These are phyloP conservation scores for Lepidocolaptes lacrymiger DNA, from an alignment of 2,797 vertebrate genomes.

Conservation along the genomic window DNA sequence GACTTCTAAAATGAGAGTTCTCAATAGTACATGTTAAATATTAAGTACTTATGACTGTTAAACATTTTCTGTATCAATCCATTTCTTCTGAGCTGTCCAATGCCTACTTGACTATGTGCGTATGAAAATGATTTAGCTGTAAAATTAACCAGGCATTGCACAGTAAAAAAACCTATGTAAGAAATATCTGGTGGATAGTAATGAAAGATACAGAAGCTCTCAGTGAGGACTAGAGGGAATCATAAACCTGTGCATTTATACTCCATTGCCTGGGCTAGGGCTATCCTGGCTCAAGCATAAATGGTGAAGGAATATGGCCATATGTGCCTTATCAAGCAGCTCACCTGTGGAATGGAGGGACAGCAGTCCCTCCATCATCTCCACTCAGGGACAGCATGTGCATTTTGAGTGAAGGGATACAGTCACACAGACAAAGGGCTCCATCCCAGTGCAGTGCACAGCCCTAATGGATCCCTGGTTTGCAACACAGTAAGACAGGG, in stretches of 20 bases:
- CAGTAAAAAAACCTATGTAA: not conserved
- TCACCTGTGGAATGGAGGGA: not conserved
- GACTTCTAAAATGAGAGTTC: not conserved
- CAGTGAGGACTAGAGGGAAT: not conserved
- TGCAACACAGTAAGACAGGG: not conserved
- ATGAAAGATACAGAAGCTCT: not conserved
- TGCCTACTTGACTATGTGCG: not conserved
- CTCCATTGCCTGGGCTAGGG: not conserved
- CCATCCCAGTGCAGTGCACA: not conserved
- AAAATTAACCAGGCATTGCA: not conserved
- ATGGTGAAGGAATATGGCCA: not conserved
- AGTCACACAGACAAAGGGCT: not conserved
- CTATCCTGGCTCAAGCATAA: not conserved
- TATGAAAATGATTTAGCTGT: not conserved
- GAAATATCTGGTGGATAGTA: not conserved
- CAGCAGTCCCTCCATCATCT: not conserved
- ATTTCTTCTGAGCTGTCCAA: not conserved
- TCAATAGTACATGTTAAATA: not conserved
- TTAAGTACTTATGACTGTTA: not conserved
- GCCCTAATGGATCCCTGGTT: not conserved
- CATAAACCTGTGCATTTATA: not conserved
- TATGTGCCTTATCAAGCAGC: not conserved
- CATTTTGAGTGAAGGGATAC: not conserved
- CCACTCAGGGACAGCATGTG: accelerated
- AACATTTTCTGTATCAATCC: not conserved